A percentile compares a stretch with the other conserved stretches of the same genome.
Conservation (phyloP, 2,888 invertebrate genomes). For the Camptogramma bilineatum region DNA sequence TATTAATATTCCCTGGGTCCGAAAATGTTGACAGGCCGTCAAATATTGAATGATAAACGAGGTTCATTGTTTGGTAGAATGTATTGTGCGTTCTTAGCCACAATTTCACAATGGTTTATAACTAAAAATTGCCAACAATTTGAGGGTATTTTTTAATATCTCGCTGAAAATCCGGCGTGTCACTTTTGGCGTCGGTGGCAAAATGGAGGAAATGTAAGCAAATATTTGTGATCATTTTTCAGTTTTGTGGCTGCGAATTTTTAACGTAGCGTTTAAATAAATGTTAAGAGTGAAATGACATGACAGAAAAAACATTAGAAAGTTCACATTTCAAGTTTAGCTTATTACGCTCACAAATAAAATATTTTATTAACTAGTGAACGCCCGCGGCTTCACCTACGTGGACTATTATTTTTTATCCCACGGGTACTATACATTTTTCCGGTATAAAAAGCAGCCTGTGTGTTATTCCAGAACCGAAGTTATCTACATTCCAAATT, state of each 20-base stretch:
- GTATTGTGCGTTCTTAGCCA: conserved; percentile 59
- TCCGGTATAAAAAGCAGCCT: too few species aligned
- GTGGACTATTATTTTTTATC: too few species aligned
- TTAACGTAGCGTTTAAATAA: neutral
- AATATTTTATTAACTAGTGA: too few species aligned
- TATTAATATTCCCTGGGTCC: conserved; percentile 41
- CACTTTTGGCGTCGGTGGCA: conserved; percentile 59
- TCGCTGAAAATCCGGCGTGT: conserved; percentile 54
- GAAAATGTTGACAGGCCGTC: conserved; percentile 64
- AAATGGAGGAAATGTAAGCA: conserved; percentile 64
- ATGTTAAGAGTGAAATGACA: too few species aligned
- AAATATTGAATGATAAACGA: conserved; percentile 73
- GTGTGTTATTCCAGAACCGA: too few species aligned
- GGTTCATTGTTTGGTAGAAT: conserved; percentile 61
- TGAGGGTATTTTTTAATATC: conserved; percentile 68
- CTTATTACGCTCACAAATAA: too few species aligned
- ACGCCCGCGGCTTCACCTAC: too few species aligned
- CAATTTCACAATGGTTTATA: conserved; percentile 59
- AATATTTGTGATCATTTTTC: conserved; percentile 46
- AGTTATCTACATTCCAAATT: too few species aligned
- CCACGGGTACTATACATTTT: too few species aligned
- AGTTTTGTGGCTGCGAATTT: conserved; percentile 19
- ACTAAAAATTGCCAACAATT: conserved; percentile 58
- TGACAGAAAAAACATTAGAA: too few species aligned
- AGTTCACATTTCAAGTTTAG: too few species aligned